Conservation (phyloP, 2,888 invertebrate genomes). For the Microctonus aethiopoides region DNA sequence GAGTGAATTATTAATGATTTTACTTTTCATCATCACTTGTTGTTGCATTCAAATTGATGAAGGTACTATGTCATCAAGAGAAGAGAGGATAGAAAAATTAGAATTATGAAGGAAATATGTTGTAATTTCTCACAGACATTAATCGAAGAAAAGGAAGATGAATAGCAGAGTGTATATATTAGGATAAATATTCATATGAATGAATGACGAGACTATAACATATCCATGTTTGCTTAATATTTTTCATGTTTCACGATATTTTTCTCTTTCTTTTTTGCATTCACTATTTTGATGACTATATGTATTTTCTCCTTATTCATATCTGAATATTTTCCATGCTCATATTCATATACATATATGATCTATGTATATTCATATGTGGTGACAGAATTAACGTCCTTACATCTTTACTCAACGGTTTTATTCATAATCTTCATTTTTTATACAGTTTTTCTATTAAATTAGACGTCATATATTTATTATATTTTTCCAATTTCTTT, state of each 20-base stretch:
- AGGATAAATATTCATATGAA: constrained; percentile 32
- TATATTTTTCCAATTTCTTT: constrained; percentile 1
- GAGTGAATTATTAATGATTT: not conserved
- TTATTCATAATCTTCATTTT: constrained; percentile 6
- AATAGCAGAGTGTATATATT: constrained; percentile 1
- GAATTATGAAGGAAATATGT: constrained; percentile 31
- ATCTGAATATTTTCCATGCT: constrained; percentile 3
- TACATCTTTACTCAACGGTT: not conserved
- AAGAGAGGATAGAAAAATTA: constrained; percentile 8
- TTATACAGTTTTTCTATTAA: not conserved
- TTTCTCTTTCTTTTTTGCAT: not conserved
- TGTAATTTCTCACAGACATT: constrained; percentile 22
- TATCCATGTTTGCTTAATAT: no score
- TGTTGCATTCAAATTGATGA: constrained; percentile 23
- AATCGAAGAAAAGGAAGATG: constrained; percentile 17
- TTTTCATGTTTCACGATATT: no score
- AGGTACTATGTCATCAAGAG: not conserved
- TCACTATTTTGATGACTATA: constrained; percentile 5
- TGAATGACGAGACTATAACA: constrained; percentile 36
- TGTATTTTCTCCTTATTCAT: constrained; percentile 9
- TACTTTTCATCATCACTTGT: not conserved
- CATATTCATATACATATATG: not conserved
- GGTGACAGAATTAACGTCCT: constrained; percentile 7
- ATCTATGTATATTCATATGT: not conserved
- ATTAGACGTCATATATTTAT: not conserved